These are phyloP conservation scores for Octonoba sinensis DNA, from an alignment of 2,888 invertebrate species.

Conservation along the genomic window DNA sequence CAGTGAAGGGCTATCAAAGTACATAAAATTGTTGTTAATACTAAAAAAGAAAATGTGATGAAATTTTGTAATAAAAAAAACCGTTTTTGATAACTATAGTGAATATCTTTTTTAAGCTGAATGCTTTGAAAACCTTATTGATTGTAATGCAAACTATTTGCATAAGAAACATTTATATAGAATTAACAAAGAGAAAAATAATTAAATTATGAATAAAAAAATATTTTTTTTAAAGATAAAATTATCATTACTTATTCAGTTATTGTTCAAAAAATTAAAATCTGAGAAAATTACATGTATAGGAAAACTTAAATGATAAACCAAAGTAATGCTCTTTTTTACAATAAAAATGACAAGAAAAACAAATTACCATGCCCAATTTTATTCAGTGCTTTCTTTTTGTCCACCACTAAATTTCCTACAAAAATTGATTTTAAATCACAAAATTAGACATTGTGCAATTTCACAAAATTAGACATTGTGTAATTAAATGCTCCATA, in stretches of 20 bases:
- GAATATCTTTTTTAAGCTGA: neutral
- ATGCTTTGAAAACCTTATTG: too few relatives aligned
- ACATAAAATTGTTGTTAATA: neutral
- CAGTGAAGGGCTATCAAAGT: slow-evolving; percentile 39
- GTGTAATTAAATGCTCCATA: neutral
- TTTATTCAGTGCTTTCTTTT: slow-evolving; percentile 48
- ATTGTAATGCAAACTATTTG: too few relatives aligned
- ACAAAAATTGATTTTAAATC: neutral
- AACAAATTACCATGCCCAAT: slow-evolving; percentile 47
- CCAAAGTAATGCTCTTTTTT: neutral
- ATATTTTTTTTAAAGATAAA: too few relatives aligned
- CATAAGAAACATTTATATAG: too few relatives aligned
- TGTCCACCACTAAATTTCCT: slow-evolving; percentile 41
- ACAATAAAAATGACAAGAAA: neutral
- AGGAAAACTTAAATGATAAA: neutral
- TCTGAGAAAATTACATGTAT: neutral
- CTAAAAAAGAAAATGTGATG: neutral
- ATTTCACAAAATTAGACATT: neutral
- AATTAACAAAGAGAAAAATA: too few relatives aligned
- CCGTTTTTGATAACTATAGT: neutral
- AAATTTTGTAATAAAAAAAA: neutral
- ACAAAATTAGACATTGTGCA: neutral
- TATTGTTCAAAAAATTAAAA: neutral
- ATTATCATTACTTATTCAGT: too few relatives aligned
- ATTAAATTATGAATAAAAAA: too few relatives aligned